Evolutionary conservation across 2,888 invertebrate species (phyloP), one percentile per base, ranked within the genome.

Genomic region (Callinectes sapidus): DNA sequence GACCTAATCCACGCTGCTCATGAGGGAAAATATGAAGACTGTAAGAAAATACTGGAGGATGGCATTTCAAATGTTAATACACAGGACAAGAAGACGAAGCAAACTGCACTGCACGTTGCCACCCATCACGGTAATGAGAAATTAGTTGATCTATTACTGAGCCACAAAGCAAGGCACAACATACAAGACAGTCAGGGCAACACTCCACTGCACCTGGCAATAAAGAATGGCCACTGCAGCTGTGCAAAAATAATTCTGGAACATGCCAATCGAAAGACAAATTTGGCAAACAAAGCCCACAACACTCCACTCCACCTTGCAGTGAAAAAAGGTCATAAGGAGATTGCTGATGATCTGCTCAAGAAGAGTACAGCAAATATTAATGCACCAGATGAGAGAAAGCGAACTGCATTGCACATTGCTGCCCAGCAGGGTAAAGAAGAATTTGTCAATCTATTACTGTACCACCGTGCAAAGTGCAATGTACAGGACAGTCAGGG

Each of bases 191-290:
- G 55, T 14, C 81, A 42, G 23, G 66, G 48, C 18, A 77, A 87
- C 48, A 93, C 93, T 2, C 92, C 94, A 23, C 86, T 94, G 23
- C 94, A 94, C 54, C 55, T 91, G 81, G 88, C 93, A 16, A 90
- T 90, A 8, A 28, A 54, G 5, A 88, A 93, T n/a, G 90, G 89
- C 10, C 66, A 90, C 35, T 0, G 28, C 1, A 18, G 42, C 18
- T 93, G 92, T 85, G 91, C 91, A 32, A 39, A 92, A n/a, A 54
- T 35, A 48, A 91, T 94, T 87, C 71, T 94, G 35, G 77, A 91
- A 61, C 39, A 28, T n/a, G 10, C n/a, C 14, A 48, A 81, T 16
- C 71, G 90, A 16, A 16, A 93, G 6, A 87, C 91, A 18, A 91
- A 91, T 77, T n/a, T 87, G 28, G 16, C 61, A 48, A 90, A 93